Evolutionary conservation across 2,113 vertebrate genomes (phyloP), one percentile per base, ranked within the genome.

Genomic region (Stegastes partitus): DNA sequence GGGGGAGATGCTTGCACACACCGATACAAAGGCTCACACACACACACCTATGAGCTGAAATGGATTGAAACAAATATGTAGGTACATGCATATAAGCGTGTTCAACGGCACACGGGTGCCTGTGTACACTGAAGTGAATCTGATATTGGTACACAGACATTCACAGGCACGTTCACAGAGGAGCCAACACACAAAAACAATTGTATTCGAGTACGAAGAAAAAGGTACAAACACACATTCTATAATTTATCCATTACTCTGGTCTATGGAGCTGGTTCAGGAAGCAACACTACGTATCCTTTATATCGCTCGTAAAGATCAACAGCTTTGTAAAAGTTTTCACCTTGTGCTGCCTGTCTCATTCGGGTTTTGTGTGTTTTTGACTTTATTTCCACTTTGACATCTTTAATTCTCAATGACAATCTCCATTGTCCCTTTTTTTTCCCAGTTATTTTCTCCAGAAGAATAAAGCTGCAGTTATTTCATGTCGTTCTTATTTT

Each of bases 21-120:
- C 45, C 34, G n/a, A 78, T 14, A 65, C 64, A 75, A 54, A 75
- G 18, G 9, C 14, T 37, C 31, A 71, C 42, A 66, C 4, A 44
- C 69, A 62, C 28, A 69, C 26, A 67, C 51, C 37, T 55, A 59
- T 39, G 16, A 54, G 56, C 23, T 22, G 55, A 57, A 83, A 49
- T 69, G 37, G 77, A 87, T 70, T 82, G 81, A 83, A 83, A 81
- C 62, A 77, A 62, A 51, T 53, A 68, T 71, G 69, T 75, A 63
- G 66, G 49, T 22, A 26, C 39, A 67, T 42, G 51, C 9, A 26
- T 67, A 51, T 42, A 14, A 44, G 19, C 34, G 26, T 34, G 50
- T 25, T 55, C 16, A 57, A 59, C 62, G 26, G 44, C 5, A 6
- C 7, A 25, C 10, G 1, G 21, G 26, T 14, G 64, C 21, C 22